Evolutionary conservation across 1,140 invertebrate genomes (phyloP), one percentile per base, ranked within the genome.

Genomic region (Oppia nitens): DNA sequence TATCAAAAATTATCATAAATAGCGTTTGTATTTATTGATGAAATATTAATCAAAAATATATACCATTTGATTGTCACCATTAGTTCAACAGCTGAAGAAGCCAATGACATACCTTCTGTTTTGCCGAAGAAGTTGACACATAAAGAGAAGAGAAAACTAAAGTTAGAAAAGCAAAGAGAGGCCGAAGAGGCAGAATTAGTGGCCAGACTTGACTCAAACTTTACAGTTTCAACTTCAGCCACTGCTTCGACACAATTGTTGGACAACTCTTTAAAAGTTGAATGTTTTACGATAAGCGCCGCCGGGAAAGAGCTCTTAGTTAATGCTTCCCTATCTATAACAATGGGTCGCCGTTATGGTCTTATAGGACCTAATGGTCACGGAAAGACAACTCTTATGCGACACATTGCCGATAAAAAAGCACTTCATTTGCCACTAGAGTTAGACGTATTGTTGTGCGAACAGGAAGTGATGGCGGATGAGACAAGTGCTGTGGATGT

Each of bases 321-420:
- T 12, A 98, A 98, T 75, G 96, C 96, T 1, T 90, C 81, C 72
- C 73, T 99, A 3, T 74, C 92, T 24, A 97, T 99, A 64, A 90
- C 93, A 2, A 81, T 87, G 67, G 89, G 91, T 0, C 79, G 94
- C 60, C 80, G 91, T 67, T 99, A 99, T 73, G 96, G 96, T 68
- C 75, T 99, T 3, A 93, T 99, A 25, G 96, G 96, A 47, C 96
- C 95, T 3, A 99, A 98, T 75, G 85, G 84, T 2, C 91, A 98
- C 76, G 95, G 96, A 14, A 99, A 99, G 77, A 98, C 95, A n/a
- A 99, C 96, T 0, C 70, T 99, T 17, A 73, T 99, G 20, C 81
- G 91, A 55, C 94, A 98, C 68, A 83, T 99, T 66, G 85, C 85
- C 6, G 82, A 83, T 55, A 75, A 88, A 67, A 67, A 68, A 59